Conservation (phyloP, 2,888 invertebrate genomes). For the Rotaria macrura region DNA sequence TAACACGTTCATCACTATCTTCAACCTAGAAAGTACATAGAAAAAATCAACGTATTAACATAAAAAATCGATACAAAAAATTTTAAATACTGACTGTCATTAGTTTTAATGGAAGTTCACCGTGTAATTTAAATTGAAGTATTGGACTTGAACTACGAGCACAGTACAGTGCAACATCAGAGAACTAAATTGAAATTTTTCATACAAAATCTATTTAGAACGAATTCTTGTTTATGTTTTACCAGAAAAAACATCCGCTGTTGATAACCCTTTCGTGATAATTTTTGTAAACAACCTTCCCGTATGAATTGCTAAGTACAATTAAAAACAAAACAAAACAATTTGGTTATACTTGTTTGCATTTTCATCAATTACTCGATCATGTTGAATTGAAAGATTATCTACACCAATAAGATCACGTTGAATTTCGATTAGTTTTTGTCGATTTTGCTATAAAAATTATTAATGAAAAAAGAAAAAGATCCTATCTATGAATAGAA, state of each 20-base stretch:
- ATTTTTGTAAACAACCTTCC: slow-evolving; percentile 87
- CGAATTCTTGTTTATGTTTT: slow-evolving; percentile 39
- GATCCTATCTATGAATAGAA: neutral
- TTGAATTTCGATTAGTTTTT: slow-evolving; percentile 74
- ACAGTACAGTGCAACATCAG: slow-evolving; percentile 75
- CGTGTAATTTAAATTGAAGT: slow-evolving; percentile 71
- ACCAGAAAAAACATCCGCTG: slow-evolving; percentile 92
- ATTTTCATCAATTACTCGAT: slow-evolving; percentile 36
- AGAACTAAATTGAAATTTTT: slow-evolving; percentile 60
- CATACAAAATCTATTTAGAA: neutral
- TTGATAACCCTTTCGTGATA: slow-evolving; percentile 80
- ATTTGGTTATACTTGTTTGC: neutral
- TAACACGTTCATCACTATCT: slow-evolving; percentile 60
- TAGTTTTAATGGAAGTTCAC: slow-evolving; percentile 67
- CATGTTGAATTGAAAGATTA: slow-evolving; percentile 40
- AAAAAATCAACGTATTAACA: neutral
- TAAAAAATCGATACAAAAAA: neutral
- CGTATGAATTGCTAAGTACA: slow-evolving; percentile 62
- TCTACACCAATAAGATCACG: slow-evolving; percentile 75
- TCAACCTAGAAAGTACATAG: slow-evolving; percentile 50
- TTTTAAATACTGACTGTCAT: neutral
- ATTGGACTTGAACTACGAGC: slow-evolving; percentile 60
- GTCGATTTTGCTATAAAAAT: slow-evolving; percentile 59
- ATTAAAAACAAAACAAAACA: neutral
- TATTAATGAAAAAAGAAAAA: neutral